phyloP scores from a whole-genome alignment of 2,797 vertebrate species.

The Diplodus puntazzo region DNA sequence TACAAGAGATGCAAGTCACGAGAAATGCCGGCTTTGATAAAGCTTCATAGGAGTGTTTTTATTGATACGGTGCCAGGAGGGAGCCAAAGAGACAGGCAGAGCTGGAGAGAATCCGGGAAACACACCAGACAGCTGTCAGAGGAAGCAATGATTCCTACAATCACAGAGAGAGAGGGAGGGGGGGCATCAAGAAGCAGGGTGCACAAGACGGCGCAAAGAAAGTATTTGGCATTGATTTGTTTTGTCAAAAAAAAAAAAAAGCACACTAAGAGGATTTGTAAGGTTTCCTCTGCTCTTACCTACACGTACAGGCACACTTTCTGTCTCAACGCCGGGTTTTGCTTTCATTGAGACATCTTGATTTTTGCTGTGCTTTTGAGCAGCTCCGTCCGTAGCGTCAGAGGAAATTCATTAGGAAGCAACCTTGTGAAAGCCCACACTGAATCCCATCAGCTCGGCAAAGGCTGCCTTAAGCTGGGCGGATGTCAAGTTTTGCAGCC shows the following conservation, averaged over 20 bases:
- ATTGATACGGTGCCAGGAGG: constrained; percentile 58
- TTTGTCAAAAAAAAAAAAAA: constrained; percentile 60
- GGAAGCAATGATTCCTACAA: constrained; percentile 54
- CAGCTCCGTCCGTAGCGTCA: constrained; percentile 45
- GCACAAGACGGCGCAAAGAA: constrained; percentile 22
- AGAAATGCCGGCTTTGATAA: constrained; percentile 63
- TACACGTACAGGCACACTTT: constrained; percentile 29
- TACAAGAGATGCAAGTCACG: constrained; percentile 35
- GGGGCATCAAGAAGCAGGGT: constrained; percentile 9
- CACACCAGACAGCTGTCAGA: constrained; percentile 63
- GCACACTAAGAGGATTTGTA: constrained; percentile 71
- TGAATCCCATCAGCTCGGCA: constrained; percentile 60
- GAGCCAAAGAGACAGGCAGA: constrained; percentile 32
- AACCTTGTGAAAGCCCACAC: constrained; percentile 63
- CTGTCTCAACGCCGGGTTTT: constrained; percentile 30
- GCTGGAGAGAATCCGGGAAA: constrained; percentile 40
- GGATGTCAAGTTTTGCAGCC: constrained; percentile 75
- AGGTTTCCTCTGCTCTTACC: constrained; percentile 49
- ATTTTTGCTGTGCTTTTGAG: constrained; percentile 60
- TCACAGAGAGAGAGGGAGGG: constrained; percentile 19
- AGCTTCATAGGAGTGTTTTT: constrained; percentile 53
- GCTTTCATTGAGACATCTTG: constrained; percentile 50
- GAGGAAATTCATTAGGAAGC: constrained; percentile 73
- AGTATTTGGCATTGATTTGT: constrained; percentile 71
- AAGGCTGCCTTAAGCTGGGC: constrained; percentile 67